Base-by-base conservation (phyloP, 1,140 invertebrate genomes). In the Aphis craccivora region DNA sequence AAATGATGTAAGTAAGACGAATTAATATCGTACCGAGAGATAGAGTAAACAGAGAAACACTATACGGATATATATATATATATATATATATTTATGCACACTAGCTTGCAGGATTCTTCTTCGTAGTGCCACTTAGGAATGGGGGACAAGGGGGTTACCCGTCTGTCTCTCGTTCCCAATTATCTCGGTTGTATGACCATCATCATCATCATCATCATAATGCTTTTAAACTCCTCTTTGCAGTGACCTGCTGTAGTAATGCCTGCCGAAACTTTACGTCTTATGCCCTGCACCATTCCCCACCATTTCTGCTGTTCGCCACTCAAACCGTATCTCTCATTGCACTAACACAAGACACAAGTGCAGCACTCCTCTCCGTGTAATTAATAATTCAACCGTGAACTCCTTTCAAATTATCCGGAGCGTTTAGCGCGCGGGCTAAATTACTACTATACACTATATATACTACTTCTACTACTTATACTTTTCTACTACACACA, bases 331-430 rank as follows among this genome's bases (percentile, higher is more conserved):
- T 76, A 76, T 76, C 60, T n/a, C 4, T 76, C 18, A n/a, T 76
- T n/a, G 60, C 60, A 76, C 60, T n/a, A 76, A 76, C 60, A n/a
- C 60, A 88, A n/a, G 30, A 51, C n/a, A n/a, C 45, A 87, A 88
- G 87, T 88, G n/a, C 51, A 76, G 87, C 30, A 43, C 84, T 76
- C n/a, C 83, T 40, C 23, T 23, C 51, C 14, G 43, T 40, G n/a
- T 51, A 92, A 92, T 92, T 53, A 83, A 92, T 81, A 92, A 92
- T 92, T 92, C 91, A 92, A 51, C 45, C 53, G 43, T 37, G 30
- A 45, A 91, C 45, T 92, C 45, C 91, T 92, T 84, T 92, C 45
- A 84, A 92, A 92, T 84, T 40, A 92, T 92, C 91, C 35, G 2
- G 9, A 92, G 43, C 81, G 76, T 84, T 92, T 81, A 84, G 83